Conservation (phyloP, 2,797 vertebrate genomes). For the Cetoscarus ocellatus region DNA sequence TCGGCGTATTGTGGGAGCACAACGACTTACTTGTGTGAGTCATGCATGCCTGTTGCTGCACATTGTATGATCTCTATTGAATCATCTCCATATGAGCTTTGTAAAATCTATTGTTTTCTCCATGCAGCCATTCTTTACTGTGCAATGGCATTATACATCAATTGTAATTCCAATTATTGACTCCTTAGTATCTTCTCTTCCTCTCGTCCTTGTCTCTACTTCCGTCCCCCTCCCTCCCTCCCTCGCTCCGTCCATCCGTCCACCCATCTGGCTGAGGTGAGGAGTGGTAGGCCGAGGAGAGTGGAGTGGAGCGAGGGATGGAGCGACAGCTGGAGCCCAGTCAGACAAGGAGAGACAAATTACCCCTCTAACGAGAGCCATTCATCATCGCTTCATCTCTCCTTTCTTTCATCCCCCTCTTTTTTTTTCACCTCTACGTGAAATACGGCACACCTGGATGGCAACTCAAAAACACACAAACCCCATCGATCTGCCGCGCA, state of each 20-base stretch:
- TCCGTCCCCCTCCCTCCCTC: slow-evolving; percentile 21
- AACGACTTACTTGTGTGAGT: slow-evolving; percentile 27
- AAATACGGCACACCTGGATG: slow-evolving; percentile 65
- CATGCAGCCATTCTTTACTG: slow-evolving; percentile 24
- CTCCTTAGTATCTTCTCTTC: slow-evolving; percentile 31
- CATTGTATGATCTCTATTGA: slow-evolving; percentile 21
- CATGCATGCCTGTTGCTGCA: slow-evolving; percentile 44
- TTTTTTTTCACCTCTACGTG: slow-evolving; percentile 58
- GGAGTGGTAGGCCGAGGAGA: slow-evolving; percentile 76
- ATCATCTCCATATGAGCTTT: slow-evolving; percentile 24
- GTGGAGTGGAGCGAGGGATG: slow-evolving; percentile 79
- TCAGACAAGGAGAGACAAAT: slow-evolving; percentile 91
- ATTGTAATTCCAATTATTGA: slow-evolving; percentile 36
- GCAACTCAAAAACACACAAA: slow-evolving; percentile 9
- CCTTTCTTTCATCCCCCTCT: slow-evolving; percentile 51
- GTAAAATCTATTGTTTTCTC: slow-evolving; percentile 41
- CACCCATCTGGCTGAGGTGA: slow-evolving; percentile 86
- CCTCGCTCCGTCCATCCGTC: slow-evolving; percentile 73
- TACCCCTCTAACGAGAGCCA: slow-evolving; percentile 89
- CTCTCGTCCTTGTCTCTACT: slow-evolving; percentile 49
- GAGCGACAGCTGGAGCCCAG: slow-evolving; percentile 89
- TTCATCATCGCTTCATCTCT: slow-evolving; percentile 87
- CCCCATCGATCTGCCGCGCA: background rate
- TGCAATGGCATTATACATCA: slow-evolving; percentile 4
- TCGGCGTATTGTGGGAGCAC: slow-evolving; percentile 26